Evolutionary conservation across 2,113 vertebrate genomes (phyloP).

Genomic region (Hydrochoerus hydrochaeris): DNA sequence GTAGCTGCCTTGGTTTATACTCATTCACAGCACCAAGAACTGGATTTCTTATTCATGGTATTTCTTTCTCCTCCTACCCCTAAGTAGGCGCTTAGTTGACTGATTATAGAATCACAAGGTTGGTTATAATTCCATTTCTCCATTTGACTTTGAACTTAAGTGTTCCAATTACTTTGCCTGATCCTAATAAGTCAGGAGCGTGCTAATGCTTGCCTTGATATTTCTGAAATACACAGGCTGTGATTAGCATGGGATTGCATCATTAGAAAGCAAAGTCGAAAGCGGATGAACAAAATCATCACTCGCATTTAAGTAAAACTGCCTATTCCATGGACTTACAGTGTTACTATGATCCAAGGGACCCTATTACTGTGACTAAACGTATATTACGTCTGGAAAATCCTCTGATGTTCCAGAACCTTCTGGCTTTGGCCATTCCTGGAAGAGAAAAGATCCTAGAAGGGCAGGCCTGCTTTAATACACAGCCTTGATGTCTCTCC

Average conservation of each 20-base stretch:
- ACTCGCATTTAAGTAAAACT: constrained; percentile 60
- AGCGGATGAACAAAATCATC: constrained; percentile 60
- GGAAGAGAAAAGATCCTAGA: constrained; percentile 51
- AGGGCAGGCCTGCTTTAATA: not conserved
- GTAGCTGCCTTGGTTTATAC: not conserved
- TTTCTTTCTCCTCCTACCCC: constrained; percentile 14
- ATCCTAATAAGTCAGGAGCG: constrained; percentile 73
- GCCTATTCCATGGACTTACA: constrained; percentile 49
- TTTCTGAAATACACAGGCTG: constrained; percentile 70
- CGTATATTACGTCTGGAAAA: not conserved
- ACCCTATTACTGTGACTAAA: not conserved
- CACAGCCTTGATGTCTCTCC: constrained; percentile 16
- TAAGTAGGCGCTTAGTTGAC: constrained; percentile 64
- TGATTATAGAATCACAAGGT: constrained; percentile 76
- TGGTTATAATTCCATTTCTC: constrained; percentile 76
- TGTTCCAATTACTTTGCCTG: constrained; percentile 75
- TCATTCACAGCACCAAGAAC: not conserved
- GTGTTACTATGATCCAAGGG: constrained; percentile 34
- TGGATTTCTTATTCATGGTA: not conserved
- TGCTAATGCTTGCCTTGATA: constrained; percentile 75
- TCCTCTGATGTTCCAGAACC: not conserved
- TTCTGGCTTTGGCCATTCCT: constrained; percentile 39
- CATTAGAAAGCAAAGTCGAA: constrained; percentile 76
- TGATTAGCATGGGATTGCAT: constrained; percentile 69
- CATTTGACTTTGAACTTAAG: constrained; percentile 79